Evolutionary conservation across 2,888 invertebrate species (phyloP).

Genomic region (Stenodera caucasica): DNA sequence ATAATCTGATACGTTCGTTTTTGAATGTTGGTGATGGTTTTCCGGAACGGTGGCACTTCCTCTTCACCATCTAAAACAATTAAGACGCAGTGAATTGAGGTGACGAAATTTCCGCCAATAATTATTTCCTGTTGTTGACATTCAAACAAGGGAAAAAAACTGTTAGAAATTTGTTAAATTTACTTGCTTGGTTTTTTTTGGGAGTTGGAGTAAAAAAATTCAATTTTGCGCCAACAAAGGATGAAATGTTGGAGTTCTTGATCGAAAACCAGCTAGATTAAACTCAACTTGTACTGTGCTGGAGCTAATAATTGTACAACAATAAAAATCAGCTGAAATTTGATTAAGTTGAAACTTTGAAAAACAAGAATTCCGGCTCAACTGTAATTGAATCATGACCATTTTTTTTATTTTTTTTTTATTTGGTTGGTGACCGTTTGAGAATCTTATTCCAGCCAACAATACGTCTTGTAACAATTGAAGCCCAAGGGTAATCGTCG

Average conservation of each 20-base stretch:
- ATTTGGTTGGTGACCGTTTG: not conserved
- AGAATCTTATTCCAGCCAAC: slow-evolving; percentile 46
- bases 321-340: not conserved
- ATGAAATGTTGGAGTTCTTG: not conserved
- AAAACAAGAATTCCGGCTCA: not conserved
- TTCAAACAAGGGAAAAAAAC: no score
- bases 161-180: no score
- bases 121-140: not conserved
- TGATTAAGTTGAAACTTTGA: not conserved
- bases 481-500: slow-evolving; percentile 52
- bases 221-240: not conserved
- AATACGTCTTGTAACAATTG: slow-evolving; percentile 51
- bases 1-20: slow-evolving; percentile 4
- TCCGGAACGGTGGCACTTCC: not conserved
- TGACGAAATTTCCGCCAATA: not conserved
- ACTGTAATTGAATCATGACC: no score
- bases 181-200: no score
- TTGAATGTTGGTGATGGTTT: not conserved
- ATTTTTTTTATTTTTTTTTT: not conserved
- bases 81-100: not conserved
- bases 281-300: not conserved
- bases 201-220: not conserved
- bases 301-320: not conserved
- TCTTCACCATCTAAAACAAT: not conserved
- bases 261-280: not conserved